A percentile compares a stretch with the other conserved stretches of the same genome.
phyloP scores from a whole-genome alignment of 2,113 vertebrate species.

The Dryoscopus gambensis region DNA sequence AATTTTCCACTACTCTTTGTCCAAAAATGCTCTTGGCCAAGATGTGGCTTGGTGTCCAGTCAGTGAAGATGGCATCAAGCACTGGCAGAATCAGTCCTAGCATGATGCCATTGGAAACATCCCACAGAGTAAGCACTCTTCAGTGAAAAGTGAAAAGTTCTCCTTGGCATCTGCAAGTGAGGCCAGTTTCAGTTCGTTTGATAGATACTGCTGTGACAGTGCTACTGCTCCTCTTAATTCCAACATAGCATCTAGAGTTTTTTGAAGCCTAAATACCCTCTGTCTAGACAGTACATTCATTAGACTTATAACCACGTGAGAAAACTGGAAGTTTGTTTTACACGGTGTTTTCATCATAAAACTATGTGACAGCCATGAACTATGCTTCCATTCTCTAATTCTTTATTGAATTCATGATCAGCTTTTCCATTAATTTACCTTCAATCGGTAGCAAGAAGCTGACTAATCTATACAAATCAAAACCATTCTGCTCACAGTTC shows the following conservation, averaged over 20 bases:
- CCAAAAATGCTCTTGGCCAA: neutral
- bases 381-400: neutral
- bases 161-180: neutral
- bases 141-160: neutral
- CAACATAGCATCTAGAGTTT: neutral
- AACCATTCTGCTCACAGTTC: neutral
- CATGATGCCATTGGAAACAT: neutral
- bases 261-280: neutral
- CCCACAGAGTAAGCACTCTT: neutral
- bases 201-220: neutral
- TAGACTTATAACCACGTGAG: neutral
- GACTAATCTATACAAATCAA: neutral
- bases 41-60: neutral
- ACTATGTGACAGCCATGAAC: neutral
- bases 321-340: neutral
- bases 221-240: neutral
- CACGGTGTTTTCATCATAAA: neutral
- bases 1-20: neutral
- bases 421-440: neutral
- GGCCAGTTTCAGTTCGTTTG: neutral
- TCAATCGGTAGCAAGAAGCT: neutral
- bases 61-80: neutral
- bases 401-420: neutral
- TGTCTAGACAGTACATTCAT: neutral
- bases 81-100: neutral